Evolutionary conservation across 2,888 invertebrate species (phyloP), one percentile per base, ranked within the genome.

Genomic region (Erebia aethiops): DNA sequence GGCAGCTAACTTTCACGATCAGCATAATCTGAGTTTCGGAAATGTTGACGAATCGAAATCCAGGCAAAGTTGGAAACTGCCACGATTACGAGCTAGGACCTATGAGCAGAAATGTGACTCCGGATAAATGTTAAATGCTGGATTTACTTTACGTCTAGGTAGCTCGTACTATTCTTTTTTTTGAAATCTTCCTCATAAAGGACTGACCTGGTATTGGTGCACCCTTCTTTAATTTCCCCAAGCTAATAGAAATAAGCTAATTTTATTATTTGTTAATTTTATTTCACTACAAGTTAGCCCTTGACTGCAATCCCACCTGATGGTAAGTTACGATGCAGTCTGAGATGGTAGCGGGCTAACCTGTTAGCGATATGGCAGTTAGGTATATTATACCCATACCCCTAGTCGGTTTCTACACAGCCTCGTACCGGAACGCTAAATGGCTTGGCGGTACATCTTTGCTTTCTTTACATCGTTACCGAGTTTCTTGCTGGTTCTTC

Each of bases 71-170:
- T 69, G 41, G 41, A 64, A 69, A 69, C 63, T 69, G 21, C 18
- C 35, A 4, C 57, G 83, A 67, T 67, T 67, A 67, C 26, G 13
- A 43, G n/a, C 65, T 65, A 49, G 67, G 49, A 49, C 11, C 43
- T 65, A 35, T 26, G 2, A 21, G 21, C 57, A 26, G 58, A 58
- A 67, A 67, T 58, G 57, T 58, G 58, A 57, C 26, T 26, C 43
- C 14, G 14, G n/a, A 1, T 21, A 61, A 49, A 46, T 58, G 26
- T 41, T 54, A 64, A 13, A n/a, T 51, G 52, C 60, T 64, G 18
- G 49, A 35, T n/a, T 21, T 63, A 21, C 18, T 62, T 10, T 13
- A 60, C 5, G 43, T 8, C 1, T 41, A n/a, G 1, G 10, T 4
- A 60, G 10, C 60, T 16, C 41, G 2, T 2, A 14, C n/a, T 51